Conservation (phyloP, 2,113 vertebrate genomes). For the Oreochromis tanganicae region DNA sequence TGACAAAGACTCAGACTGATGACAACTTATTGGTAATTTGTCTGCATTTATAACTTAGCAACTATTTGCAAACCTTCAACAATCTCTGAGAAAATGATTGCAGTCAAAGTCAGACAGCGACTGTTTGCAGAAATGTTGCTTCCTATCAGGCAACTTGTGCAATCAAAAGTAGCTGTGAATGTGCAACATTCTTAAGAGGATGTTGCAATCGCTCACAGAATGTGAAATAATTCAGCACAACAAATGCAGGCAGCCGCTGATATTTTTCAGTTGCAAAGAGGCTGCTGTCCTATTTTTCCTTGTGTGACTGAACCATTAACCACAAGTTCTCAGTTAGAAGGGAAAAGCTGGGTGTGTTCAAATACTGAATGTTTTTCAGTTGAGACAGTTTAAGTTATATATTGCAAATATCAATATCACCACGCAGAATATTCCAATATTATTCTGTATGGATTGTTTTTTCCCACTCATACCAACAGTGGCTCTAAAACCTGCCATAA, state of each 20-base stretch:
- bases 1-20: background rate
- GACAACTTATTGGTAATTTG: fast-evolving
- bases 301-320: background rate
- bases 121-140: background rate
- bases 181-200: background rate
- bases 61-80: background rate
- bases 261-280: background rate
- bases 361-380: background rate
- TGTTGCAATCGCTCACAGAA: fast-evolving
- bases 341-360: fast-evolving
- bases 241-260: background rate
- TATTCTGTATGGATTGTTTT: background rate
- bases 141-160: background rate
- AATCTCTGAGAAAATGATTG: background rate
- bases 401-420: background rate
- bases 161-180: fast-evolving
- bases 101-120: fast-evolving
- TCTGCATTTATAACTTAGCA: background rate
- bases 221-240: background rate
- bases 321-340: background rate
- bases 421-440: background rate
- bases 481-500: background rate
- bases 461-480: fast-evolving
- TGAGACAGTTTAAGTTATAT: background rate
- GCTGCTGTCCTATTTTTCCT: background rate